Percentiles rank a stretch among this genome's conserved stretches.
phyloP scores from a whole-genome alignment of 1,140 invertebrate species.

The Atopsyche davidsoni region DNA sequence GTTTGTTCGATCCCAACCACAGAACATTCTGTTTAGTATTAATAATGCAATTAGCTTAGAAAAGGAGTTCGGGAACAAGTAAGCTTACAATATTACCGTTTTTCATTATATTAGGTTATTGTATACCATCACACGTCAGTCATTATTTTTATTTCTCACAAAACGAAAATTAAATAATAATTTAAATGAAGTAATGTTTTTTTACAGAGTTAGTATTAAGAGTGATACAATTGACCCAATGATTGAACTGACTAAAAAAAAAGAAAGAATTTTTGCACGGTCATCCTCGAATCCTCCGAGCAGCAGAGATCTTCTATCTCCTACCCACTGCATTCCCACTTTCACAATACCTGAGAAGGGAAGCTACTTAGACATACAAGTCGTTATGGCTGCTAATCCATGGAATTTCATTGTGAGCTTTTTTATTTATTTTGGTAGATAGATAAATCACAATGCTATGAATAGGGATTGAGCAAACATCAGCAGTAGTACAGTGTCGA shows the following conservation, averaged over 20 bases:
- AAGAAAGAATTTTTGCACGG: conserved; percentile 18
- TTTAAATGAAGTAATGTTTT: no score
- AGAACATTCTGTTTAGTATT: conserved; percentile 42
- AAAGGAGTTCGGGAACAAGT: conserved; percentile 16
- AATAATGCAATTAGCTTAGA: conserved; percentile 42
- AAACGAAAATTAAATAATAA: no score
- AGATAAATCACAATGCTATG: conserved; percentile 5
- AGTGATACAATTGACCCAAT: conserved; percentile 3
- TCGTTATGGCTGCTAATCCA: conserved; percentile 55
- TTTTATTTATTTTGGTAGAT: conserved; percentile 5
- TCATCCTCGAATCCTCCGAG: neutral
- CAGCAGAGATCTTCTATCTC: neutral
- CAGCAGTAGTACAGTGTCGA: no score
- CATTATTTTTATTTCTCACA: no score
- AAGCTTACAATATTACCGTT: no score
- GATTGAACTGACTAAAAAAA: conserved; percentile 16
- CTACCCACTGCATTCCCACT: conserved; percentile 4
- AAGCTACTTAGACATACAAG: conserved; percentile 51
- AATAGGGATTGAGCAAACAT: no score
- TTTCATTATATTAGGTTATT: no score
- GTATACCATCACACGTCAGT: no score
- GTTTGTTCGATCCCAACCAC: conserved; percentile 40
- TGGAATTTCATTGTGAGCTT: conserved; percentile 47
- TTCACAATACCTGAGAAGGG: conserved; percentile 36
- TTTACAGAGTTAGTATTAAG: no score